Base-by-base conservation (phyloP, 2,888 invertebrate genomes). In the Dasysyrphus tricinctus region DNA sequence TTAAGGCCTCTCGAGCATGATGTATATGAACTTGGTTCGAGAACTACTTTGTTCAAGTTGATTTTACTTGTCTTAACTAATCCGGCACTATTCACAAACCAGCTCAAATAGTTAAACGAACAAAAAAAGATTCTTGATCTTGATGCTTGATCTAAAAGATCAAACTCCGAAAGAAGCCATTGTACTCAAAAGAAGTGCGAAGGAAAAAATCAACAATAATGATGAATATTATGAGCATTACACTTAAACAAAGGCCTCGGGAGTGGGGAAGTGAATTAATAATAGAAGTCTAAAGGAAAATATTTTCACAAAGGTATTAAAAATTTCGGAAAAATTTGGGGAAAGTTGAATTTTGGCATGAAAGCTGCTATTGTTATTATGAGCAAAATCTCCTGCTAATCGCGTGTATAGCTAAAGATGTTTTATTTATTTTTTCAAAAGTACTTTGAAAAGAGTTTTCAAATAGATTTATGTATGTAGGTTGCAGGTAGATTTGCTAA, bases 121-220 rank as follows among this genome's bases (percentile, higher is more conserved):
- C 54, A 69, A 72, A 59, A 67, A 63, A 59, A 63, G n/a, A n/a
- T n/a, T 54, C 70, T 51, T 69, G 79, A 83, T 79, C 79, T 83
- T 70, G 74, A 57, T 67, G 74, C 57, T 79, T 70, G 80, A 84
- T 80, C 75, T 70, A 19, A 7, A 65, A 44, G 73, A 78, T 82
- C 65, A 77, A 77, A 54, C 54, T 77, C 11, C 24, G 6, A 61
- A 44, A 24, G 49, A 76, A 76, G 76, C 76, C 49, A 81, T 81
- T 81, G 80, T 76, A 76, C 76, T 44, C 16, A 56, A 56, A 56
- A 63, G 54, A 69, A 24, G 14, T 81, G 76, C 51, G 51, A 51
- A 19, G 24, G 37, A 69, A 37, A 42, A 39, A 80, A 78, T 37
- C 34, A 67, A 67, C 37, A 49, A 42, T 61, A 57, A 72, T 70